Percentiles rank a stretch among this genome's conserved stretches.
Evolutionary conservation across 2,888 invertebrate species (phyloP).

Genomic region (Xestobium rufovillosum): DNA sequence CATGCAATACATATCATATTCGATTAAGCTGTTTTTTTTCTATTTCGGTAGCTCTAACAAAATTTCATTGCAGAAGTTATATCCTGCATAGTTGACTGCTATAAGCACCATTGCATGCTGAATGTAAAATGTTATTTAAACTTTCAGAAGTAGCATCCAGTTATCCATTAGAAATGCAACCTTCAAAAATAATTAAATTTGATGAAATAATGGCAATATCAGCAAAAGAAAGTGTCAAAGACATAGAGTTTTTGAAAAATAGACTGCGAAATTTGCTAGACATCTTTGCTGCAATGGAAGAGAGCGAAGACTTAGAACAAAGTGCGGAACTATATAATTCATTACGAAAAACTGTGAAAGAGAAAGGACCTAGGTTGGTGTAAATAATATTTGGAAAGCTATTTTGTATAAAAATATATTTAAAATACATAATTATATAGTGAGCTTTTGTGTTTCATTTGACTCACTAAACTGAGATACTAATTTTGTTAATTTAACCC

Average conservation of each 20-base stretch:
- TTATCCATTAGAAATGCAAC: constrained; percentile 60
- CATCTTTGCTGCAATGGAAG: constrained; percentile 50
- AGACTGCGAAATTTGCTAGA: constrained; percentile 60
- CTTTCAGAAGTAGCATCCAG: constrained; percentile 42
- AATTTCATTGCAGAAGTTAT: no score
- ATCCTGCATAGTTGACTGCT: no score
- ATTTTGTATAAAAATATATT: constrained; percentile 12
- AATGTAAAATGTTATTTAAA: constrained; percentile 5
- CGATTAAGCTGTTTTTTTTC: no score
- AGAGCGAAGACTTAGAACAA: constrained; percentile 42
- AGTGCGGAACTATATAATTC: constrained; percentile 45
- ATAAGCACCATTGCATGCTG: no score
- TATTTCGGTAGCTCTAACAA: no score
- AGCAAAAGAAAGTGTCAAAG: constrained; percentile 49
- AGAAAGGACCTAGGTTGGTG: constrained; percentile 51
- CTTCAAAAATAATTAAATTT: constrained; percentile 62
- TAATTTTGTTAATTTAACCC: constrained; percentile 40
- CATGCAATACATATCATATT: no score
- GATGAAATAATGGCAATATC: constrained; percentile 72
- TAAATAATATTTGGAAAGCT: constrained; percentile 27
- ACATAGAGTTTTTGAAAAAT: constrained; percentile 54
- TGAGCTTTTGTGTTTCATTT: constrained; percentile 5
- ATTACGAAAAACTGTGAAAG: constrained; percentile 44
- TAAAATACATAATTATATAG: constrained; percentile 13
- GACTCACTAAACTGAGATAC: constrained; percentile 25